Conservation (phyloP, 2,888 invertebrate species). For the Epinotia nisella region DNA sequence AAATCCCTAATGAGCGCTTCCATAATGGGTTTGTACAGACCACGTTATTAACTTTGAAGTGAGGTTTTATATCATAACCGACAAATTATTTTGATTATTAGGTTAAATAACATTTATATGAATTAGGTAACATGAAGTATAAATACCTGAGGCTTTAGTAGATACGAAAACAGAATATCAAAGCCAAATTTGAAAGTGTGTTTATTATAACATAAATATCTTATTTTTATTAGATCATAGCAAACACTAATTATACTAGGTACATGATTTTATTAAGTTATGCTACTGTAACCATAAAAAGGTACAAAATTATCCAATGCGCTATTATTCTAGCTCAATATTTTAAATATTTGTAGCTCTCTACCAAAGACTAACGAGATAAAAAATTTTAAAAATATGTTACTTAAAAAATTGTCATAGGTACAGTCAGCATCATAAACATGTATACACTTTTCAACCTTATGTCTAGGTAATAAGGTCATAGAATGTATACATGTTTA, state of each 20-base stretch:
- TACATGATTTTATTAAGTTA: neutral
- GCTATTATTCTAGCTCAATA: neutral
- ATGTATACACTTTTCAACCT: no score
- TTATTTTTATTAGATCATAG: no score
- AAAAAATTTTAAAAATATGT: no score
- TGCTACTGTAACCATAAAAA: neutral
- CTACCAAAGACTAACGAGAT: no score
- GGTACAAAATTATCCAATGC: neutral
- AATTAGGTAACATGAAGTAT: neutral
- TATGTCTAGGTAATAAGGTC: no score
- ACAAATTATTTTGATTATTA: neutral
- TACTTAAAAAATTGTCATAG: no score
- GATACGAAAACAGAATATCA: neutral
- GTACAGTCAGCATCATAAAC: no score
- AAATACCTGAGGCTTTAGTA: neutral
- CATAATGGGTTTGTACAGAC: conserved; percentile 51
- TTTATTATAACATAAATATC: no score
- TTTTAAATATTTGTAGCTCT: conserved; percentile 1
- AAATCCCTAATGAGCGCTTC: conserved; percentile 55
- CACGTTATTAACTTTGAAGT: neutral
- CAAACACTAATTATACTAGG: no score
- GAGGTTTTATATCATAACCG: neutral
- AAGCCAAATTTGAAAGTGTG: no score
- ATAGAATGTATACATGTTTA: no score
- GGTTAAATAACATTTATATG: neutral